phyloP scores from a whole-genome alignment of 2,888 invertebrate species.

The Dolomedes plantarius region DNA sequence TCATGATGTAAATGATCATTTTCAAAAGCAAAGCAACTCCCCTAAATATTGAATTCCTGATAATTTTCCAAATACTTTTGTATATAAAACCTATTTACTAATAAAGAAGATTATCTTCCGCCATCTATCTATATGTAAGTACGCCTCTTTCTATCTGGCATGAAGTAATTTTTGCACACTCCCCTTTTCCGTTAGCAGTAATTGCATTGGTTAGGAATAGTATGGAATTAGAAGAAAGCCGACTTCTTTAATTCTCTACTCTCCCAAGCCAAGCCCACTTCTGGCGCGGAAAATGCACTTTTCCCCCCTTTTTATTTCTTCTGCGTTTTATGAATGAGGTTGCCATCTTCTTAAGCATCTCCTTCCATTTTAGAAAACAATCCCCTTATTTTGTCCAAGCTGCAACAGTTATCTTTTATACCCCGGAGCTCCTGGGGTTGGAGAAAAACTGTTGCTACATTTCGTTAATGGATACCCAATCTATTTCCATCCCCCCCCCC shows the following conservation, averaged over 20 bases:
- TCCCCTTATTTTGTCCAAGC: constrained; percentile 37
- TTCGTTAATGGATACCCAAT: constrained; percentile 19
- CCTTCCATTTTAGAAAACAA: constrained; percentile 44
- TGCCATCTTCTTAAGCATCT: constrained; percentile 38
- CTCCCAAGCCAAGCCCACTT: constrained; percentile 48
- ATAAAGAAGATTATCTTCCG: constrained; percentile 51
- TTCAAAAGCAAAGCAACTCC: neutral
- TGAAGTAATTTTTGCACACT: constrained; percentile 20
- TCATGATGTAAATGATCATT: neutral
- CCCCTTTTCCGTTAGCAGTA: constrained; percentile 33
- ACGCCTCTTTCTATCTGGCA: constrained; percentile 17
- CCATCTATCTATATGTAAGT: neutral
- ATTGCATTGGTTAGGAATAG: constrained; percentile 39
- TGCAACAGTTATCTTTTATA: constrained; percentile 21
- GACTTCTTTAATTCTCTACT: constrained; percentile 15
- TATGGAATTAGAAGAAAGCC: constrained; percentile 7
- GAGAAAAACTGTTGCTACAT: constrained; percentile 16
- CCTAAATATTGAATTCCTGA: constrained; percentile 4
- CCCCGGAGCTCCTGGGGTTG: constrained; percentile 48
- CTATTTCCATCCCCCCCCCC: constrained; percentile 23
- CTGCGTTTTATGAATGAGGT: constrained; percentile 7
- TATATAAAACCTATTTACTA: constrained; percentile 39
- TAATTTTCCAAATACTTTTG: constrained; percentile 18
- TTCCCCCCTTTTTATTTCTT: constrained; percentile 10
- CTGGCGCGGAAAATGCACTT: constrained; percentile 19